These are phyloP conservation scores for Cabera pusaria DNA, from an alignment of 2,888 invertebrate genomes.

Conservation along the genomic window DNA sequence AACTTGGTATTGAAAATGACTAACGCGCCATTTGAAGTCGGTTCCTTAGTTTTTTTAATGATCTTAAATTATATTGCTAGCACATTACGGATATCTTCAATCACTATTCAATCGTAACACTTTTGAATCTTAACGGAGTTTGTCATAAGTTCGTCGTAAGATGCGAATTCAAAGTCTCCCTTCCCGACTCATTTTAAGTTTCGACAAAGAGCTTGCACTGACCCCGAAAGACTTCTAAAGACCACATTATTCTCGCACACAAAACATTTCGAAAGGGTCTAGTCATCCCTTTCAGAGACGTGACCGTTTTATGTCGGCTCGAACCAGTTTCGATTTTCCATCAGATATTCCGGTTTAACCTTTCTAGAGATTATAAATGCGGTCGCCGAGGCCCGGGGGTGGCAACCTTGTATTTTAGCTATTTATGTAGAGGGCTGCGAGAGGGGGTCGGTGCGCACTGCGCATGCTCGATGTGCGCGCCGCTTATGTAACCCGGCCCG, in stretches of 20 bases:
- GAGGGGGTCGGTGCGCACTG: slow-evolving; percentile 62
- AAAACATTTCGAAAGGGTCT: slow-evolving; percentile 33
- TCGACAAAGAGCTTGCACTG: slow-evolving; percentile 14
- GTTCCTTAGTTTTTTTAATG: too few relatives aligned
- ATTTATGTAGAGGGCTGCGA: slow-evolving; percentile 78
- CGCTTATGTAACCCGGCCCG: slow-evolving; percentile 71
- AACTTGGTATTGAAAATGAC: too few relatives aligned
- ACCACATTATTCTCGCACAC: slow-evolving; percentile 17
- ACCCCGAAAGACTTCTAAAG: slow-evolving; percentile 14
- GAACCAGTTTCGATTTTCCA: slow-evolving; percentile 67
- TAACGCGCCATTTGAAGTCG: too few relatives aligned
- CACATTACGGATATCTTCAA: too few relatives aligned
- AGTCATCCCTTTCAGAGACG: slow-evolving; percentile 40
- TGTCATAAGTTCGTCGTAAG: too few relatives aligned
- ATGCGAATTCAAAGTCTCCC: slow-evolving; percentile 4
- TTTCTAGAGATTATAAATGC: slow-evolving; percentile 80
- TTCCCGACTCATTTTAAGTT: slow-evolving; percentile 6
- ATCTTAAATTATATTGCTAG: too few relatives aligned
- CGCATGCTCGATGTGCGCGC: slow-evolving; percentile 67
- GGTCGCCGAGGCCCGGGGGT: slow-evolving; percentile 73
- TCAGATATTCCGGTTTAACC: slow-evolving; percentile 77
- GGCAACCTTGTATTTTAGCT: slow-evolving; percentile 82
- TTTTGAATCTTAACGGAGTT: too few relatives aligned
- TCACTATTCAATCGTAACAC: too few relatives aligned
- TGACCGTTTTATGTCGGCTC: slow-evolving; percentile 48